These are phyloP conservation scores for Gallinago paraguaiae DNA, from an alignment of 2,113 vertebrate species.

Conservation along the genomic window DNA sequence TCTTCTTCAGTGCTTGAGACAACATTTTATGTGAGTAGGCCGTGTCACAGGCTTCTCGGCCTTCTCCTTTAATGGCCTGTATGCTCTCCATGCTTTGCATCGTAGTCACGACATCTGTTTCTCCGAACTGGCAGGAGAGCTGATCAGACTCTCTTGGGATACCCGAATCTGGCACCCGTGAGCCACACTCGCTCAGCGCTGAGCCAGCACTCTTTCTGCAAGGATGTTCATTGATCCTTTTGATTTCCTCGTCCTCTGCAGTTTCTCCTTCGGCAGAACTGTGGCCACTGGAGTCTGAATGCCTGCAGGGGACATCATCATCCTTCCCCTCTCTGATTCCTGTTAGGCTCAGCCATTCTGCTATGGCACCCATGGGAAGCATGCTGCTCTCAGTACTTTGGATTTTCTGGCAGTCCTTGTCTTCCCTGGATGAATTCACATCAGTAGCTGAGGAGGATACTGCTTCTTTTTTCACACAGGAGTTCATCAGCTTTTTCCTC, in stretches of 20 bases:
- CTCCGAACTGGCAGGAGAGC: constrained; percentile 78
- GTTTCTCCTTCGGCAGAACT: constrained; percentile 87
- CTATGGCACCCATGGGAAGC: constrained; percentile 52
- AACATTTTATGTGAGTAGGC: constrained; percentile 30
- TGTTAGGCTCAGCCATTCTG: constrained; percentile 72
- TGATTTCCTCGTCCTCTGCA: constrained; percentile 90
- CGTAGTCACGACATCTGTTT: constrained; percentile 50
- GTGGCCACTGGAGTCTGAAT: constrained; percentile 82
- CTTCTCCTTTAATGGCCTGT: constrained; percentile 72
- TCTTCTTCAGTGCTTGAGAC: constrained; percentile 32
- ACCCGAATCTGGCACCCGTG: constrained; percentile 75
- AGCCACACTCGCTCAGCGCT: constrained; percentile 24
- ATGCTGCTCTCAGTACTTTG: not conserved
- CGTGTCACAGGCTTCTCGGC: constrained; percentile 45
- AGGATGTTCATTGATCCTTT: constrained; percentile 83
- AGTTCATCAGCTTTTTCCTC: constrained; percentile 63
- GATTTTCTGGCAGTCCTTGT: constrained; percentile 38
- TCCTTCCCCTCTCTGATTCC: constrained; percentile 69
- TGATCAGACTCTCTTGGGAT: constrained; percentile 80
- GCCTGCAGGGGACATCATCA: constrained; percentile 56
- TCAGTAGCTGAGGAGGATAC: constrained; percentile 41
- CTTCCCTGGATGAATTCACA: not conserved
- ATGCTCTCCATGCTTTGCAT: constrained; percentile 72
- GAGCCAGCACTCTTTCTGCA: constrained; percentile 69
- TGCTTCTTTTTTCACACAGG: constrained; percentile 60